These are phyloP conservation scores for Sympetrum striolatum DNA, from an alignment of 2,888 invertebrate species.

Conservation along the genomic window DNA sequence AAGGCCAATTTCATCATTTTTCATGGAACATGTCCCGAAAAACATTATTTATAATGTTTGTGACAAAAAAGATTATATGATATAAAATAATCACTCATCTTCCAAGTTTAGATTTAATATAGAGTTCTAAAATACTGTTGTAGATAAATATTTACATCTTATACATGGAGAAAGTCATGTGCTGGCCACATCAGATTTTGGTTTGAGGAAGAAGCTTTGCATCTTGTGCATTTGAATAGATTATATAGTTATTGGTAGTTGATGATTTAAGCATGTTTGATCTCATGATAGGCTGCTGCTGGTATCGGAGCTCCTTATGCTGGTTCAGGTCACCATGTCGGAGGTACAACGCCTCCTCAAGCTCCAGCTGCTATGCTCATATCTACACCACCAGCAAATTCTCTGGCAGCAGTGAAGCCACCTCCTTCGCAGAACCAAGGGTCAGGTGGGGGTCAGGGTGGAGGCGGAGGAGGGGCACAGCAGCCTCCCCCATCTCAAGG, in stretches of 20 bases:
- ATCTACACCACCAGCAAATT: constrained; percentile 86
- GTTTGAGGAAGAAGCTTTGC: too few species aligned
- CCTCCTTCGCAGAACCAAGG: constrained; percentile 69
- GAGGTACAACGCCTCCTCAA: constrained; percentile 18
- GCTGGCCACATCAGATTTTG: too few species aligned
- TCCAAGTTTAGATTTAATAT: too few species aligned
- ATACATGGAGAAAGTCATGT: too few species aligned
- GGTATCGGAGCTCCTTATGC: constrained; percentile 44
- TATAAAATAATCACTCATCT: too few species aligned
- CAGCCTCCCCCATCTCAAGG: constrained; percentile 54
- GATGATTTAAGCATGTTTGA: not conserved
- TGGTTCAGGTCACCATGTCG: constrained; percentile 38
- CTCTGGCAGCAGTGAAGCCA: constrained; percentile 82
- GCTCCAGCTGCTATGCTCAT: constrained; percentile 65
- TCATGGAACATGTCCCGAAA: too few species aligned
- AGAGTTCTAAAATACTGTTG: too few species aligned
- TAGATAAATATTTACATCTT: too few species aligned
- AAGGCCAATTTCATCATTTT: too few species aligned
- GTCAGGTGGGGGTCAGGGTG: constrained; percentile 29
- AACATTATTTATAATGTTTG: too few species aligned
- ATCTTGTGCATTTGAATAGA: too few species aligned
- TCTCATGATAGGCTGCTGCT: constrained; percentile 49
- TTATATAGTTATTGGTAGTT: not conserved
- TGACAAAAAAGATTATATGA: too few species aligned
- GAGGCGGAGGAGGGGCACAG: constrained; percentile 57